These are phyloP conservation scores for Drosophila longiperda DNA, from an alignment of 2,888 invertebrate species.

Conservation along the genomic window DNA sequence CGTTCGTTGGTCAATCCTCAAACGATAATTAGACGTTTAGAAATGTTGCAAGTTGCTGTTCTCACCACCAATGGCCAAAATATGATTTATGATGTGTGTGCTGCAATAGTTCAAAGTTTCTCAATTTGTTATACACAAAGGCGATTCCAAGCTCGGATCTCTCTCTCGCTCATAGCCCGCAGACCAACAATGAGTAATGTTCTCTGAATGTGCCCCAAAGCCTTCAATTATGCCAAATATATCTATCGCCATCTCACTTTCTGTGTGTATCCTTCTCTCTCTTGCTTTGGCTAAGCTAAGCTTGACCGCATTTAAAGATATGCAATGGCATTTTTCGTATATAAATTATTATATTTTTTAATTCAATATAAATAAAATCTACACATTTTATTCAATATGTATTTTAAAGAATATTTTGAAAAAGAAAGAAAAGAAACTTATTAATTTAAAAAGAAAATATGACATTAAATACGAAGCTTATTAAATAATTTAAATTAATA, in stretches of 20 bases:
- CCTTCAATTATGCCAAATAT: constrained; percentile 49
- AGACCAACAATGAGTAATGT: constrained; percentile 47
- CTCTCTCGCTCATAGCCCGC: neutral
- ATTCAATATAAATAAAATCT: neutral
- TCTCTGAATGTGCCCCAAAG: constrained; percentile 27
- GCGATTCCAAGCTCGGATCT: neutral
- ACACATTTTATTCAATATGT: neutral
- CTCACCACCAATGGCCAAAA: constrained; percentile 27
- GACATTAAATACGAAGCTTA: neutral
- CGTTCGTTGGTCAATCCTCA: constrained; percentile 30
- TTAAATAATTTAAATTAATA: neutral
- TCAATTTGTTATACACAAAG: constrained; percentile 62
- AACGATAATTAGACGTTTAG: constrained; percentile 70
- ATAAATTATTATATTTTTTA: neutral
- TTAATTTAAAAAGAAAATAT: neutral
- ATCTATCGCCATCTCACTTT: neutral
- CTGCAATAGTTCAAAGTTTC: constrained; percentile 51
- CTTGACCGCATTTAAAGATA: neutral
- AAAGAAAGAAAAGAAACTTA: neutral
- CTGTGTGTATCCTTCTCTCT: neutral
- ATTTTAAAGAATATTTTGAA: neutral
- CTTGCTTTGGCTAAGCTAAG: neutral
- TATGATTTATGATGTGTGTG: constrained; percentile 71
- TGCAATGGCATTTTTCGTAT: neutral
- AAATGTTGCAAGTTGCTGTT: constrained; percentile 45